Conservation (phyloP, 2,797 vertebrate species). For the Enteromius argenteus region DNA sequence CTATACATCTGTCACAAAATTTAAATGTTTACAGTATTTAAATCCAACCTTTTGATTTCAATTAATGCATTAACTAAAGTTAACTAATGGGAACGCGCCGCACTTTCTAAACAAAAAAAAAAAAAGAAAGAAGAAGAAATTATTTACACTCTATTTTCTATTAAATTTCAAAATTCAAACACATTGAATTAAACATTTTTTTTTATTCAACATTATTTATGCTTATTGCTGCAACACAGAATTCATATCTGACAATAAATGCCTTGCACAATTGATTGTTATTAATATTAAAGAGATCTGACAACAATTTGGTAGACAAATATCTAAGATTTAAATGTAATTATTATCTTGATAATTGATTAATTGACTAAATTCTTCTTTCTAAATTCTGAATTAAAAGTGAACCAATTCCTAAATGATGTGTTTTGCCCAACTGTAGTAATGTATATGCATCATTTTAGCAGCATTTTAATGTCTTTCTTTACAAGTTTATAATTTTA, state of each 20-base stretch:
- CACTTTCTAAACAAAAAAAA: background rate
- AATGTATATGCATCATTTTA: background rate
- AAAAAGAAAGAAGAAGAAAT: background rate
- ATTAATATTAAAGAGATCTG: background rate
- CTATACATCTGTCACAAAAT: no score
- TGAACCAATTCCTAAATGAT: background rate
- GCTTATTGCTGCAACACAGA: background rate
- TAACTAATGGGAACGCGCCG: background rate
- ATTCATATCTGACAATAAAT: background rate
- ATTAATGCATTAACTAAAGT: no score
- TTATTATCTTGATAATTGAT: background rate
- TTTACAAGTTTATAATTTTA: slow-evolving; percentile 20
- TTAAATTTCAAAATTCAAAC: background rate
- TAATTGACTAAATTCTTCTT: background rate
- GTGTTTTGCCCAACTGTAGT: background rate
- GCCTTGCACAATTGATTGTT: background rate
- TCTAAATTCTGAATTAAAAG: background rate
- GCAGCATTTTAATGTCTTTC: background rate
- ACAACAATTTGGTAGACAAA: background rate
- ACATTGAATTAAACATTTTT: background rate
- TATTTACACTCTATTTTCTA: background rate
- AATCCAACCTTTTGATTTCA: no score
- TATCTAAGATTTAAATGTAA: background rate
- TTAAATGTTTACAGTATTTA: no score
- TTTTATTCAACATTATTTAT: background rate